Evolutionary conservation across 2,888 invertebrate genomes (phyloP).

Genomic region (Globia sparganii): DNA sequence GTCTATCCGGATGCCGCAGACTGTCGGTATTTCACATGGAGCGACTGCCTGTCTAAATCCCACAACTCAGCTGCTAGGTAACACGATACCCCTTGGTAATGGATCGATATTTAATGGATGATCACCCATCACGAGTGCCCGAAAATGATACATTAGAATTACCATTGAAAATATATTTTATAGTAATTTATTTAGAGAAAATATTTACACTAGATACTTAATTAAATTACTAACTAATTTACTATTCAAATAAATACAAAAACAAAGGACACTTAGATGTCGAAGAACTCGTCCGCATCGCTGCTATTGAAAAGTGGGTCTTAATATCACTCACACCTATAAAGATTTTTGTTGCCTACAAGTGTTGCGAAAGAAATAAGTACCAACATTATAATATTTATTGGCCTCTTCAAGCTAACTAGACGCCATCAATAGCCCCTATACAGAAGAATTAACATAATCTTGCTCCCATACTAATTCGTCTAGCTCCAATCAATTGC

Average conservation of each 20-base stretch:
- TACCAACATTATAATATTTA: background rate
- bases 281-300: too few relatives aligned
- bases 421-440: background rate
- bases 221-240: too few relatives aligned
- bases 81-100: too few relatives aligned
- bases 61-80: too few relatives aligned
- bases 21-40: too few relatives aligned
- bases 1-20: background rate
- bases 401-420: background rate
- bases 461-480: conserved; percentile 16
- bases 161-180: background rate
- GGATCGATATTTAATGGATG: too few relatives aligned
- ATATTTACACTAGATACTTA: too few relatives aligned
- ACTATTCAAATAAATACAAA: too few relatives aligned
- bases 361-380: background rate
- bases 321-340: background rate
- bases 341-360: background rate
- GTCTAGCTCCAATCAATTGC: conserved; percentile 13
- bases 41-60: too few relatives aligned
- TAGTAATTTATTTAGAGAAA: too few relatives aligned
- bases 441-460: conserved; percentile 8
- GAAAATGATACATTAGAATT: background rate
- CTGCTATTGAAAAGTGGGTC: background rate
- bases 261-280: too few relatives aligned
- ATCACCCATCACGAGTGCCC: background rate